Percentiles rank a stretch among this genome's conserved stretches.
phyloP scores from a whole-genome alignment of 2,797 vertebrate genomes.

The Phrynocephalus guinanensis region DNA sequence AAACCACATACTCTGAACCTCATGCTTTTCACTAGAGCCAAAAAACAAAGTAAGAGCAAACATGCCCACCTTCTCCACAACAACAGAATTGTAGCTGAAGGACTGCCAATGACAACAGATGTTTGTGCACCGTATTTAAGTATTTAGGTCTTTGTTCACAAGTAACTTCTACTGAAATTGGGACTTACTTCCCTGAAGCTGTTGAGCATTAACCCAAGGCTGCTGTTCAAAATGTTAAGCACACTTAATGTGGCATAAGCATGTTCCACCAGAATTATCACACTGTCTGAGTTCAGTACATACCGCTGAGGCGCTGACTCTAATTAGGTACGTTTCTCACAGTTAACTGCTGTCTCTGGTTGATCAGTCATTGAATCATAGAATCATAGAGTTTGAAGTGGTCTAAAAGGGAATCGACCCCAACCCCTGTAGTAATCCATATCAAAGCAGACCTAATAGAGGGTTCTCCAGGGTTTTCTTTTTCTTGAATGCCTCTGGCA shows the following conservation, averaged over 20 bases:
- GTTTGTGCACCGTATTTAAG: neutral
- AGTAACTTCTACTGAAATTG: neutral
- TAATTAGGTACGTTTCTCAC: neutral
- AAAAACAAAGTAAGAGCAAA: slow-evolving; percentile 7
- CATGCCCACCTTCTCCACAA: slow-evolving; percentile 4
- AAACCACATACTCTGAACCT: slow-evolving; percentile 34
- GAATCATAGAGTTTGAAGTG: too few relatives aligned
- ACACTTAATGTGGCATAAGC: neutral
- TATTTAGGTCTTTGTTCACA: neutral
- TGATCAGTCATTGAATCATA: too few relatives aligned
- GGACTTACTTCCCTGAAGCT: neutral
- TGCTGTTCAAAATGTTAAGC: neutral
- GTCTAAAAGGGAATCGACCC: too few relatives aligned
- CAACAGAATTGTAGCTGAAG: slow-evolving; percentile 25
- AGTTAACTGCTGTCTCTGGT: too few relatives aligned
- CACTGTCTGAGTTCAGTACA: neutral
- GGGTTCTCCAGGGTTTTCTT: too few relatives aligned
- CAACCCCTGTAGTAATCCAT: too few relatives aligned
- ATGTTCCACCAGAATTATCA: neutral
- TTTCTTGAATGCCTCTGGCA: too few relatives aligned
- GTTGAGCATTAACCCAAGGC: neutral
- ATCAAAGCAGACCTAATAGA: too few relatives aligned
- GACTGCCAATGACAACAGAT: neutral
- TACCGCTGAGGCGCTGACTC: neutral
- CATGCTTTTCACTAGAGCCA: slow-evolving; percentile 33